phyloP scores from a whole-genome alignment of 2,888 invertebrate species.

The Macrosoma leucophasiata region DNA sequence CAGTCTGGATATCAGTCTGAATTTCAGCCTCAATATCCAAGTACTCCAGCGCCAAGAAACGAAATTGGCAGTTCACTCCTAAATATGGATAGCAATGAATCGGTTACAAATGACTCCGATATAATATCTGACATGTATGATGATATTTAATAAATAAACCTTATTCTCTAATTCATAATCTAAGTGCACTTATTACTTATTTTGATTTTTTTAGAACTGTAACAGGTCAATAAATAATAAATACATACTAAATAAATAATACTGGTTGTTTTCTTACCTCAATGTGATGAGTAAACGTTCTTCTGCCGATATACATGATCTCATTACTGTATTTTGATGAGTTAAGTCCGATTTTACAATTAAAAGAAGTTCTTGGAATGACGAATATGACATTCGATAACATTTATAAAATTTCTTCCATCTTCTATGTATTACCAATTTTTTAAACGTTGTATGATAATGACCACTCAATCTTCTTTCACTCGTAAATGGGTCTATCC shows the following conservation, averaged over 20 bases:
- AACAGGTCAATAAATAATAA: too few species aligned
- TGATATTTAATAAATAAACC: conserved; percentile 15
- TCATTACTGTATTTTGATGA: conserved; percentile 16
- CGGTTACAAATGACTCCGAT: conserved; percentile 14
- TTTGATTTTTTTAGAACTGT: too few species aligned
- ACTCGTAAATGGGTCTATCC: conserved; percentile 16
- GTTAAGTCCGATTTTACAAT: conserved; percentile 16
- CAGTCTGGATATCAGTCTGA: conserved; percentile 5
- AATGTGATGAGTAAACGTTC: conserved; percentile 15
- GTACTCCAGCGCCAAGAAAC: conserved; percentile 12
- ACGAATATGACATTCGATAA: conserved; percentile 18
- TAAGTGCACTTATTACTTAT: conserved; percentile 13
- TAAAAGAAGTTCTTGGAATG: conserved; percentile 18
- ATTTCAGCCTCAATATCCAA: conserved; percentile 9
- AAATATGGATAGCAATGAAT: conserved; percentile 18
- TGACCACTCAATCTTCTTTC: conserved; percentile 18
- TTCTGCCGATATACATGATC: conserved; percentile 15
- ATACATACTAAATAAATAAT: conserved; percentile 8
- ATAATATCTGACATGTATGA: conserved; percentile 17
- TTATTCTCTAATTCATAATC: conserved; percentile 15
- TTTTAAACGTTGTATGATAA: conserved; percentile 20
- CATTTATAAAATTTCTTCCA: conserved; percentile 15
- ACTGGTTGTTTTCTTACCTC: conserved; percentile 13
- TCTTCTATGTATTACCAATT: conserved; percentile 18
- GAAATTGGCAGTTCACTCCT: conserved; percentile 12